Base-by-base conservation (phyloP, 2,888 invertebrate species). In the Meteorus colon region DNA sequence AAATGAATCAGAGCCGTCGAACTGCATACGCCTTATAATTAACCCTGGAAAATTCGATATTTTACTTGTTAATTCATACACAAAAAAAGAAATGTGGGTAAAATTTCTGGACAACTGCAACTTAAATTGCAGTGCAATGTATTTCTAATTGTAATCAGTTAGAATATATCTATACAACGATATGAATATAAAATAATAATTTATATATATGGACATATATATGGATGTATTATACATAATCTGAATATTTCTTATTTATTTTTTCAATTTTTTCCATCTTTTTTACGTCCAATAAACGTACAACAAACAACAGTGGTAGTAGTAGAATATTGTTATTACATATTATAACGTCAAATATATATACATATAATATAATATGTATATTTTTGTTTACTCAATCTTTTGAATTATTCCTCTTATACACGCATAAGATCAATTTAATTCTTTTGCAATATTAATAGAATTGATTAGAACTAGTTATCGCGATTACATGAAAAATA, bases 291-390 rank as follows among this genome's bases (percentile, higher is more conserved):
- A 78, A 81, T 86, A 84, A 87, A 86, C 86, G 85, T 87, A 87
- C 85, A 88, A 88, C 88, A 87, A 88, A 88, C 86, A 88, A 88
- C 87, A 87, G 85, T 88, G 48, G 85, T 86, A 87, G 86, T 85
- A 86, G 86, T 87, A 87, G 86, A 88, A 87, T 87, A 88, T 87
- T 83, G 84, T 87, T 87, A 87, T 85, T 87, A 87, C 84, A 86
- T 60, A 60, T 55, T 27, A 83, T 87, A 88, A 88, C 87, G 85
- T 86, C 85, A 86, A 86, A 86, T 87, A 86, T 84, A 84, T 84
- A 77, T 78, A 67, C 75, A 77, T 72, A 78, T 77, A 76, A 77
- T 77, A 75, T 74, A 77, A 73, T 80, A 77, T 79, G 72, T 80
- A 74, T 79, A 73, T 77, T 76, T 67, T 76, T 70, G 66, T 73